phyloP scores from a whole-genome alignment of 2,113 vertebrate species.

The Oenanthe oenanthe region DNA sequence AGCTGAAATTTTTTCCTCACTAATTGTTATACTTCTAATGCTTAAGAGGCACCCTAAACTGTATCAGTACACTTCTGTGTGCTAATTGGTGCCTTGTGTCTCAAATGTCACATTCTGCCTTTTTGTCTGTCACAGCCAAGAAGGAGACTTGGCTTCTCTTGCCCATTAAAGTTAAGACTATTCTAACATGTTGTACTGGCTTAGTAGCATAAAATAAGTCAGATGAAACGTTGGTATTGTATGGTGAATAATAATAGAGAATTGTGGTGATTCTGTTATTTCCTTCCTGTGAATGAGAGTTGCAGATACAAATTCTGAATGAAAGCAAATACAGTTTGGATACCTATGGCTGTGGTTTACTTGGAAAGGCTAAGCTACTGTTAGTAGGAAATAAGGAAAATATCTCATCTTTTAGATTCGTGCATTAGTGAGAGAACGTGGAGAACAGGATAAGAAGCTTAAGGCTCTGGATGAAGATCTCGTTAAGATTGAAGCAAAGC shows the following conservation, averaged over 20 bases:
- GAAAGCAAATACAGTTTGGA: not conserved
- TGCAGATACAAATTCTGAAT: not conserved
- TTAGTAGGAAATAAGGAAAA: not conserved
- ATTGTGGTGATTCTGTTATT: not conserved
- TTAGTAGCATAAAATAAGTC: not conserved
- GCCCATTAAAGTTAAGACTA: not conserved
- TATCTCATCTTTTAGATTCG: conserved; percentile 79
- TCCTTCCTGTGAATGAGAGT: not conserved
- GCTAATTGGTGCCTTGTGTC: not conserved
- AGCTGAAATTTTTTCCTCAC: not conserved
- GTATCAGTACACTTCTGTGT: not conserved
- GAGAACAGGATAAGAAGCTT: conserved; percentile 84
- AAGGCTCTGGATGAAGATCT: conserved; percentile 84
- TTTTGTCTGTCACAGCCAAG: not conserved
- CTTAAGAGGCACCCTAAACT: not conserved
- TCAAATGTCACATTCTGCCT: not conserved
- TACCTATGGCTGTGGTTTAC: not conserved
- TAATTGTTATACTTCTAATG: not conserved
- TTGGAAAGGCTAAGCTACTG: not conserved
- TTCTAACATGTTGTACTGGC: not conserved
- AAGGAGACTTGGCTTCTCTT: not conserved
- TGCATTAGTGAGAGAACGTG: conserved; percentile 84
- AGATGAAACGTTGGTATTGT: not conserved
- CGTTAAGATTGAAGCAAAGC: conserved; percentile 85
- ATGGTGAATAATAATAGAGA: not conserved